Conservation (phyloP, 53 echinoderm and acorn worm species). For the Arbacia lixula region DNA sequence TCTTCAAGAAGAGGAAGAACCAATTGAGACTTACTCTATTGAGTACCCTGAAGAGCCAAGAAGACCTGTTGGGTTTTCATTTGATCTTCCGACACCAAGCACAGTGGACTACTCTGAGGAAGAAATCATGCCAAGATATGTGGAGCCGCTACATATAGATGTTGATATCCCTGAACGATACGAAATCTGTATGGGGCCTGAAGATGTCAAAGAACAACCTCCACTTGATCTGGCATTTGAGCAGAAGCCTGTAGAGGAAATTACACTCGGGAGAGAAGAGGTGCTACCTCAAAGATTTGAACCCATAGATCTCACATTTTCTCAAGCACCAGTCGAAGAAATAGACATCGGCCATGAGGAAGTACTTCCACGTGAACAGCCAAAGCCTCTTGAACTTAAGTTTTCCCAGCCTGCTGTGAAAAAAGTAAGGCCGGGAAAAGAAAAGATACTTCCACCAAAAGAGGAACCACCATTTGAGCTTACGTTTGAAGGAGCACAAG, state of each 20-base stretch:
- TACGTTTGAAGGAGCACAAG: conserved; percentile 48
- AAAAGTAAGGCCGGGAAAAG: conserved; percentile 21
- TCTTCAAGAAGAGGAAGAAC: conserved; percentile 71
- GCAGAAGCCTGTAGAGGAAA: conserved; percentile 42
- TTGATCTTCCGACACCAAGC: conserved; percentile 53
- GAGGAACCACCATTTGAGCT: conserved; percentile 64
- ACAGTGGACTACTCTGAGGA: conserved; percentile 52
- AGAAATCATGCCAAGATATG: conserved; percentile 45
- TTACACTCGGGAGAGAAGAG: conserved; percentile 24
- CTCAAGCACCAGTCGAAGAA: conserved; percentile 37
- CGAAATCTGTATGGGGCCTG: conserved; percentile 23
- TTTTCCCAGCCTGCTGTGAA: conserved; percentile 5
- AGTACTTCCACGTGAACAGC: conserved; percentile 23
- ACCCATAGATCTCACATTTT: conserved; percentile 28
- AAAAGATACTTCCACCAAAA: conserved; percentile 12
- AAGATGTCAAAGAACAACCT: conserved; percentile 8
- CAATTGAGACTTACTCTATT: conserved; percentile 31
- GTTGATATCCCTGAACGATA: conserved; percentile 47
- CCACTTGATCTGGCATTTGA: conserved; percentile 33
- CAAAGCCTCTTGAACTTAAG: conserved; percentile 23
- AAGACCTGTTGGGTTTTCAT: conserved; percentile 33
- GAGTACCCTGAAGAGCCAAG: conserved; percentile 52
- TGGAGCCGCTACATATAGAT: conserved; percentile 42
- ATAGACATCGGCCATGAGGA: conserved; percentile 43
- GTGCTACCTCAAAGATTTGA: conserved; percentile 21